Base-by-base conservation (phyloP, 2,888 invertebrate genomes). In the Elysia crispata region DNA sequence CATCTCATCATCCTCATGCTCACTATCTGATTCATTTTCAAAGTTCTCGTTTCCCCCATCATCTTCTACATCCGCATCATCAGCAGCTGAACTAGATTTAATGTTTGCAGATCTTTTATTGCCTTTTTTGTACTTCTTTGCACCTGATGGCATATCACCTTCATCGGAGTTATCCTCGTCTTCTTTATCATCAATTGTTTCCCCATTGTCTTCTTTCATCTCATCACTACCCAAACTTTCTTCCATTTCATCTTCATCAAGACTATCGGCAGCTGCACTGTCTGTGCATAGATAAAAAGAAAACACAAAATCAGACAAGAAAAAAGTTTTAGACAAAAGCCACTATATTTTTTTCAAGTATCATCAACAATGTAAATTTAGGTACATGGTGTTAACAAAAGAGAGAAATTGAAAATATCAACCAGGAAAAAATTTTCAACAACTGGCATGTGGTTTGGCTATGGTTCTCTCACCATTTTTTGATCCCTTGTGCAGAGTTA, bases 201-300 rank as follows among this genome's bases (percentile, higher is more conserved):
- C 28, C 18, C 33, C 67, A 20, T 31, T 31, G 25, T 57, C 67
- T 31, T 79, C 75, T 31, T 73, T 66, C 54, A 74, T 76, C 25
- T 82, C 85, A 50, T 67, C 81, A 62, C 31, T 33, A n/a, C 41
- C 75, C n/a, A 83, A 81, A n/a, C 81, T 79, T 67, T 85, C 83
- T 49, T 79, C 66, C 15, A 83, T 86, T 28, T 87, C 86, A 76
- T 97, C 94, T 92, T 98, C 97, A 91, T 97, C 97, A 0, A 97
- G 97, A 91, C 97, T 97, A 91, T 96, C 96, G 50, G 96, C 97
- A 28, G 97, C 96, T 49, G 75, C 75, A 75, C 76, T 81, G 18
- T 77, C 80, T 67, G 41, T 6, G 41, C 11, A 41, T 11, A 41
- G 11, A 41, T 3, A 41, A 41, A 41, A 3, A 3, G 41, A 41